These are phyloP conservation scores for Odocoileus hemionus DNA, from an alignment of 2,113 vertebrate species.

Conservation along the genomic window DNA sequence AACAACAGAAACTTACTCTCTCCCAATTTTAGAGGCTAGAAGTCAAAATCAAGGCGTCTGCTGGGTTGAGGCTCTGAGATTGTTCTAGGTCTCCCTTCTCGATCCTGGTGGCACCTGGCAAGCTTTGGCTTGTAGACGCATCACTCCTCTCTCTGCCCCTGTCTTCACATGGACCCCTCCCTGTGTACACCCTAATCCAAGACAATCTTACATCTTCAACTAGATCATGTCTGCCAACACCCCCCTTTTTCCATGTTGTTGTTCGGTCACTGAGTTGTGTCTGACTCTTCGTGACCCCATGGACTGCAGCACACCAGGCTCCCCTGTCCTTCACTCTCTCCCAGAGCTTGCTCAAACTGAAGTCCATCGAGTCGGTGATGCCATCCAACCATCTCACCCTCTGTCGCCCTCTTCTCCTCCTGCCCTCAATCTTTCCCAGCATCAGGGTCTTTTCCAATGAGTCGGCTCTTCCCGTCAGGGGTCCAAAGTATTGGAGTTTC, in stretches of 20 bases:
- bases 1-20: neutral
- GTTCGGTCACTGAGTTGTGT: neutral
- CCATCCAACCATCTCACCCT: neutral
- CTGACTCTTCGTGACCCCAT: accelerated
- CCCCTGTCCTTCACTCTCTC: neutral
- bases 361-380: neutral
- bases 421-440: neutral
- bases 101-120: too few species aligned
- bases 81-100: neutral
- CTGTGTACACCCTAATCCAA: neutral
- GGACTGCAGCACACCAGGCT: neutral
- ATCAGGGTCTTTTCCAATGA: neutral
- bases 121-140: accelerated
- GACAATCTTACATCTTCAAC: neutral
- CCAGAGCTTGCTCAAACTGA: neutral
- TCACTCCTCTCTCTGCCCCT: neutral
- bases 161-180: neutral
- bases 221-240: neutral
- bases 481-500: neutral
- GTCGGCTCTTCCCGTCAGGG: accelerated
- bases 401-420: neutral
- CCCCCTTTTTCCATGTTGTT: neutral
- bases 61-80: neutral
- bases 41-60: neutral
- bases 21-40: neutral